Base-by-base conservation (phyloP, 1,140 invertebrate genomes). In the Neelides sp. region DNA sequence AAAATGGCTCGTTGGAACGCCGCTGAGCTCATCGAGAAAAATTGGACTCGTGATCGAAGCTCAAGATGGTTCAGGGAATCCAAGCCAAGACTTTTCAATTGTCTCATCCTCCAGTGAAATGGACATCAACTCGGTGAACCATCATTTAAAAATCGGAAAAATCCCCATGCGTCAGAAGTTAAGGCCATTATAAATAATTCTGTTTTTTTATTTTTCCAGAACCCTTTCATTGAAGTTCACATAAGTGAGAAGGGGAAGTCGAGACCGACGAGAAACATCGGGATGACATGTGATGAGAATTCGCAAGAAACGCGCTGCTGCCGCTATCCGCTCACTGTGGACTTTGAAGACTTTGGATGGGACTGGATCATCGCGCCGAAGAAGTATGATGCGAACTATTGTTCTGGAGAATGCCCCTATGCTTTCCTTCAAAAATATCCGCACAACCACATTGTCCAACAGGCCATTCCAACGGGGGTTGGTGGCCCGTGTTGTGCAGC, bases 341-440 rank as follows among this genome's bases (percentile, higher is more conserved):
- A 97, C 70, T 98, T 98, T 69, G 85, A 83, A 59, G 85, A 89
- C 56, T 91, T 98, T 63, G 91, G 90, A 10, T 97, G 93, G 92
- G 89, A 96, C 62, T 90, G 96, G 63, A 98, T 92, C 84, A 92
- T 98, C 61, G 92, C 92, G 0, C 94, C 94, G 0, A 86, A 87
- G 61, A 79, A 82, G 57, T 98, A 97, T 70, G 82, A 94, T 63
- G 93, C 94, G 15, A 91, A 92, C 71, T 96, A 92, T 70, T 98
- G 94, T 71, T 82, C 83, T 50, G 94, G 94, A 2, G 85, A 94
- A 61, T 98, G 94, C 73, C 83, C 85, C 1, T 88, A 82, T 69
- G 78, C 82, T 2, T 88, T 93, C 66, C 70, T 92, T 19, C 85
- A 90, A 59, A 81, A 87, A 62, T 83, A 94, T 66, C 83, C 89